Base-by-base conservation (phyloP, 2,113 vertebrate genomes). In the Siniperca chuatsi region DNA sequence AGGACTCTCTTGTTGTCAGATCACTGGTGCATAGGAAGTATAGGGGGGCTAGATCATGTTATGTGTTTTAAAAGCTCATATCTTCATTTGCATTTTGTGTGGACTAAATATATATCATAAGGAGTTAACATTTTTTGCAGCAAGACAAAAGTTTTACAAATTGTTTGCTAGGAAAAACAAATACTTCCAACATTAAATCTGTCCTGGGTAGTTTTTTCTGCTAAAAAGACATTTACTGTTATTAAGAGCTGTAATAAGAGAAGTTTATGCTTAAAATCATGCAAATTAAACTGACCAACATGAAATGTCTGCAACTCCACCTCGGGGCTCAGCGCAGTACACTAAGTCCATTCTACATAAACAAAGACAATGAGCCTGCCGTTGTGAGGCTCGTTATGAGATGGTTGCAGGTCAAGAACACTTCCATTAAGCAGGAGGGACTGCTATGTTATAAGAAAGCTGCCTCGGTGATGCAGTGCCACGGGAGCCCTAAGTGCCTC, bases 401-500 rank as follows among this genome's bases (percentile, higher is more conserved):
- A 94, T 89, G 90, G 94, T 92, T 94, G 90, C 80, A 84, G 93
- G 93, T 93, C 92, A 89, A 93, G 92, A 93, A 91, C 88, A 79
- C 89, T 81, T 92, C 91, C 90, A 93, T 95, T 92, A 95, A 90
- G 93, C 90, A 92, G 91, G 83, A 92, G 92, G 77, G 85, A 85
- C 88, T 87, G 89, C 92, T 89, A 61, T 90, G 93, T 78, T 92
- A 93, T 87, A 92, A 88, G 92, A 94, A 93, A 90, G 85, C 91
- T 93, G 92, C 86, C 89, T 93, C 62, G 65, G 89, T 82, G 93
- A 91, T 93, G 91, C 89, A 89, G 89, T 86, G 81, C 91, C 83
- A 70, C 81, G 11, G 90, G 88, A 91, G 93, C 91, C 85, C 83
- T 95, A 95, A 96, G 89, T 95, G 94, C 86, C 93, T 95, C 94